These are phyloP conservation scores for Hypotaenidia philippensis DNA, from an alignment of 2,797 vertebrate species.

Conservation along the genomic window DNA sequence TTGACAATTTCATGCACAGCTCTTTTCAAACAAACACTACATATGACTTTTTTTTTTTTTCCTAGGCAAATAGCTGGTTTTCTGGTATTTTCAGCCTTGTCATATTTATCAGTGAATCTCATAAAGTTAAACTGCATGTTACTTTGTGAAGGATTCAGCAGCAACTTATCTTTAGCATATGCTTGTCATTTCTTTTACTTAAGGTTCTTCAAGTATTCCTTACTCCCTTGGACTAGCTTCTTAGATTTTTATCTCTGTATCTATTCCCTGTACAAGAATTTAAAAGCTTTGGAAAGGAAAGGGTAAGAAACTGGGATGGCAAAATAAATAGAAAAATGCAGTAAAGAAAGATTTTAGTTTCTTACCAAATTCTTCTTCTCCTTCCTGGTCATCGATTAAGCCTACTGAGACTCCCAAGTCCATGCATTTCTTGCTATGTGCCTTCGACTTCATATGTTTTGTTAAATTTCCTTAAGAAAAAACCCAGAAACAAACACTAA, in stretches of 20 bases:
- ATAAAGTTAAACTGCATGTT: conserved; percentile 30
- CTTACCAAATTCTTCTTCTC: conserved; percentile 97
- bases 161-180: conserved; percentile 50
- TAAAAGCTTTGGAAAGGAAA: not conserved
- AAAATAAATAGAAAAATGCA: not conserved
- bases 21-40: not conserved
- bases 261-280: not conserved
- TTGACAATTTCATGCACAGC: not conserved
- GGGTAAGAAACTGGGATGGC: not conserved
- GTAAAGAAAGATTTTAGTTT: conserved; percentile 16
- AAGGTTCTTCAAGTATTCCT: not conserved
- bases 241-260: not conserved
- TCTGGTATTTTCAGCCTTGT: conserved; percentile 30
- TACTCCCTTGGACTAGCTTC: not conserved
- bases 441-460: conserved; percentile 99
- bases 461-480: conserved; percentile 94
- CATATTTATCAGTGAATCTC: conserved; percentile 47
- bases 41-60: not conserved
- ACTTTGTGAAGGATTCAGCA: conserved; percentile 28
- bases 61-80: conserved; percentile 41
- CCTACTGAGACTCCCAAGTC: conserved; percentile 94
- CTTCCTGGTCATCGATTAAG: conserved; percentile 92
- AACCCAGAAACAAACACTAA: not conserved
- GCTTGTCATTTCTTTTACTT: not conserved
- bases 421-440: conserved; percentile 98